phyloP scores from a whole-genome alignment of 2,888 invertebrate genomes.

The Kryphioiulus occultus region DNA sequence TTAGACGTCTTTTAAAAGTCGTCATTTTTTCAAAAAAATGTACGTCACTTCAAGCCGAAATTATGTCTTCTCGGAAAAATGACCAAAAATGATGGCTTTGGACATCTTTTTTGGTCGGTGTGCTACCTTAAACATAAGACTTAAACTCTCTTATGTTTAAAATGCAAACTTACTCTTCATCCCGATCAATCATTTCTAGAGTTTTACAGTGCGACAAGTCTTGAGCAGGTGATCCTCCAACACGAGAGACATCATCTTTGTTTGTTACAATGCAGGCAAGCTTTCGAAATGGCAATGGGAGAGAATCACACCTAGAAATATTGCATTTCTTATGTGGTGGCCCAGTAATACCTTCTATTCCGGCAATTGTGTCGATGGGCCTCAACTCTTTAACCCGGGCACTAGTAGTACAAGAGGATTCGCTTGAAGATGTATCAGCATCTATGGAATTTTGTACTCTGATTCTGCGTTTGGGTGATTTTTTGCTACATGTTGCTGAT shows the following conservation, averaged over 20 bases:
- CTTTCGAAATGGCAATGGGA: background rate
- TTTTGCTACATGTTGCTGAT: background rate
- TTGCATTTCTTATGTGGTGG: background rate
- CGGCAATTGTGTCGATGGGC: background rate
- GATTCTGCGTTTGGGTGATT: constrained; percentile 29
- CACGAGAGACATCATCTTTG: background rate
- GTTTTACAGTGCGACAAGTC: background rate
- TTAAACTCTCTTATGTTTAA: no score
- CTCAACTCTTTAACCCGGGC: background rate
- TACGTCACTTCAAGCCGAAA: no score
- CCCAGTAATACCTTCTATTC: background rate
- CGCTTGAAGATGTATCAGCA: constrained; percentile 46
- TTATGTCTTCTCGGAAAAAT: no score
- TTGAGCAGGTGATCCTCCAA: background rate
- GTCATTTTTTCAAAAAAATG: no score
- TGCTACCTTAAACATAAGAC: background rate
- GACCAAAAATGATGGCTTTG: background rate
- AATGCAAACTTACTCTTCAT: background rate
- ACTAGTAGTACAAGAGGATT: constrained; percentile 27
- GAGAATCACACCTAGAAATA: constrained; percentile 12
- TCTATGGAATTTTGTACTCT: constrained; percentile 46
- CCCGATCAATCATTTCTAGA: background rate
- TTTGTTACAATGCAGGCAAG: background rate
- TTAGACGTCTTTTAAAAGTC: no score
- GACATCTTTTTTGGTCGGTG: background rate